These are phyloP conservation scores for Drosophila eohydei DNA, from an alignment of 2,888 invertebrate species.

Conservation along the genomic window DNA sequence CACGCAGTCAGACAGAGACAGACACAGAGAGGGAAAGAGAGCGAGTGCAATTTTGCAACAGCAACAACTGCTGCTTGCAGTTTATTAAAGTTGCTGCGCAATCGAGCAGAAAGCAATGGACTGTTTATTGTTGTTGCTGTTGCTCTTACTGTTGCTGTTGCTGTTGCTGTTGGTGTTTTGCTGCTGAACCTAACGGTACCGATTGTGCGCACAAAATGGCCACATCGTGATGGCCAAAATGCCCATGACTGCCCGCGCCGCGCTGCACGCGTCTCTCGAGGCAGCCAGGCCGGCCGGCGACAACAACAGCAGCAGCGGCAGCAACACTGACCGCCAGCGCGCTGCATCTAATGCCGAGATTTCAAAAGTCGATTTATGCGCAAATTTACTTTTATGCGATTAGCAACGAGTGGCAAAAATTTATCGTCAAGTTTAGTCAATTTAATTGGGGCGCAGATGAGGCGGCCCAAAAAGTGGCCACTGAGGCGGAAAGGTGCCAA, in stretches of 20 bases:
- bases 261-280: slow-evolving; percentile 63
- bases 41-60: slow-evolving; percentile 23
- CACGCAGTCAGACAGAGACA: slow-evolving; percentile 57
- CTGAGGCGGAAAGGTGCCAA: slow-evolving; percentile 61
- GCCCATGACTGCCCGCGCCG: slow-evolving; percentile 12
- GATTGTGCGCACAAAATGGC: slow-evolving; percentile 79
- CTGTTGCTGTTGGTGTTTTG: slow-evolving; percentile 12
- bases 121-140: slow-evolving; percentile 50
- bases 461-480: slow-evolving; percentile 38
- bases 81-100: slow-evolving; percentile 79
- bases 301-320: background rate
- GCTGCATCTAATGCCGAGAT: slow-evolving; percentile 48
- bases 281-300: slow-evolving; percentile 62
- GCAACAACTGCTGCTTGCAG: slow-evolving; percentile 65
- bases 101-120: slow-evolving; percentile 68
- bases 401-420: slow-evolving; percentile 75
- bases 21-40: slow-evolving; percentile 3
- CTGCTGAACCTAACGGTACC: slow-evolving; percentile 74
- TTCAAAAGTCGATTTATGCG: slow-evolving; percentile 75
- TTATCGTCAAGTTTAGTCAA: slow-evolving; percentile 80
- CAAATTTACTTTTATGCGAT: slow-evolving; percentile 82
- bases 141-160: slow-evolving; percentile 15
- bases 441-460: slow-evolving; percentile 74
- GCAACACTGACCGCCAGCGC: slow-evolving; percentile 21
- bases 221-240: slow-evolving; percentile 75